Evolutionary conservation across 2,797 vertebrate genomes (phyloP), one percentile per base, ranked within the genome.

Genomic region (Dryobates pubescens): DNA sequence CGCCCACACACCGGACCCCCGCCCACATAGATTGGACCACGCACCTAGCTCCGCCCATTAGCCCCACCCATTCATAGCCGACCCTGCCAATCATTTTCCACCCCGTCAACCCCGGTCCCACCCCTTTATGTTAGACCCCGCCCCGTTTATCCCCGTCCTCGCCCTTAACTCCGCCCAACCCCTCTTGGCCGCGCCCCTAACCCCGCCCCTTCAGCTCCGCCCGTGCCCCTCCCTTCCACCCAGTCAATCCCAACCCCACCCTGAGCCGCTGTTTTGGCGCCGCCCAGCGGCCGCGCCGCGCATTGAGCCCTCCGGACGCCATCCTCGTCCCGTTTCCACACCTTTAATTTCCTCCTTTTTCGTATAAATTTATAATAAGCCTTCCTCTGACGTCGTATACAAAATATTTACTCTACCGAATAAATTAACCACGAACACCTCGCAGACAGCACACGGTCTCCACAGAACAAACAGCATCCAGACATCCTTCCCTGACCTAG

Each of bases 341-440:
- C 32, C 22, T 95, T 92, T 64, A 43, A 94, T 97, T 97, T 82
- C 29, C 36, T 34, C 18, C 51, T 47, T 47, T 47, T 68, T 75
- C 95, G 96, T 97, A 97, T 94, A 90, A 94, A 90, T 94, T 96
- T 96, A 86, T 79, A 87, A 91, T 92, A 29, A 94, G 95, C 93
- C 93, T 94, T 96, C 89, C 83, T 97, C 95, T 94, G 24, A 73
- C 92, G 51, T 53, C 18, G 90, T 96, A 97, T 96, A 96, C 97
- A 98, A 98, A 98, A 97, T 97, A 97, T 85, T 97, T 93, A 92
- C 97, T 97, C 95, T 63, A 11, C 82, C n/a, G 87, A 98, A 98
- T 98, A 98, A 98, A 98, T 97, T 97, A 97, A 90, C 82, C 92
- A 22, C n/a, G 59, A 47, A 90, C 70, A 34, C 49, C 96, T 34